Percentiles rank a stretch among this genome's conserved stretches.
These are phyloP conservation scores for Rhizomys pruinosus DNA, from an alignment of 2,113 vertebrate genomes.

Conservation along the genomic window DNA sequence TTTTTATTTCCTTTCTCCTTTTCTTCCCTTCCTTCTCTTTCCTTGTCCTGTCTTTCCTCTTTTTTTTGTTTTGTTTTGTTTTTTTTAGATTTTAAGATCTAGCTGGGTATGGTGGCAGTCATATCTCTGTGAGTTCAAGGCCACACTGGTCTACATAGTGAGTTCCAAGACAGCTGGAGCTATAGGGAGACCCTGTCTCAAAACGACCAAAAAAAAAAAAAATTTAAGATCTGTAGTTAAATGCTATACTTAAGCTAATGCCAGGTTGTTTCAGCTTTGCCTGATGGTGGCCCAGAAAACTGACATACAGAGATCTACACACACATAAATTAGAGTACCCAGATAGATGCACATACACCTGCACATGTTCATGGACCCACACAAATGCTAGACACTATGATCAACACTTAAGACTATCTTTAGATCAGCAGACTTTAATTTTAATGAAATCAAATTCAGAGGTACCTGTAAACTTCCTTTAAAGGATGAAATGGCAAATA, in stretches of 20 bases:
- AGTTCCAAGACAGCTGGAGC: too few species aligned
- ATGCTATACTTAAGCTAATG: not conserved
- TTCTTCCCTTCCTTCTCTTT: too few species aligned
- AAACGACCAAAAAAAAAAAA: too few species aligned
- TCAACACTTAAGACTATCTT: not conserved
- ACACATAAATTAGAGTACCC: not conserved
- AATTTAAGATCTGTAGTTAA: not conserved
- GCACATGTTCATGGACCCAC: not conserved
- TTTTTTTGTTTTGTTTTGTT: too few species aligned
- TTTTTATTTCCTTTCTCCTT: too few species aligned
- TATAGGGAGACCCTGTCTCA: too few species aligned
- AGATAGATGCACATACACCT: not conserved
- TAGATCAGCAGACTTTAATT: not conserved
- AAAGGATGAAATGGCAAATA: not conserved
- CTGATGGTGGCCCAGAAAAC: not conserved
- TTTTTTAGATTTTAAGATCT: not conserved
- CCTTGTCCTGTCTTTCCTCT: not conserved
- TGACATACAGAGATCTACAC: not conserved
- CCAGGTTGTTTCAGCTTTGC: not conserved
- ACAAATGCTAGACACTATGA: not conserved
- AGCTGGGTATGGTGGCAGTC: too few species aligned
- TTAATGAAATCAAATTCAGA: not conserved
- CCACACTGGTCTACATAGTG: too few species aligned
- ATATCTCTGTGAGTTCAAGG: too few species aligned
- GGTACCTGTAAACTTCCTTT: not conserved